A percentile compares a stretch with the other conserved stretches of the same genome.
phyloP scores from a whole-genome alignment of 2,797 vertebrate species.

The Protosalanx chinensis region DNA sequence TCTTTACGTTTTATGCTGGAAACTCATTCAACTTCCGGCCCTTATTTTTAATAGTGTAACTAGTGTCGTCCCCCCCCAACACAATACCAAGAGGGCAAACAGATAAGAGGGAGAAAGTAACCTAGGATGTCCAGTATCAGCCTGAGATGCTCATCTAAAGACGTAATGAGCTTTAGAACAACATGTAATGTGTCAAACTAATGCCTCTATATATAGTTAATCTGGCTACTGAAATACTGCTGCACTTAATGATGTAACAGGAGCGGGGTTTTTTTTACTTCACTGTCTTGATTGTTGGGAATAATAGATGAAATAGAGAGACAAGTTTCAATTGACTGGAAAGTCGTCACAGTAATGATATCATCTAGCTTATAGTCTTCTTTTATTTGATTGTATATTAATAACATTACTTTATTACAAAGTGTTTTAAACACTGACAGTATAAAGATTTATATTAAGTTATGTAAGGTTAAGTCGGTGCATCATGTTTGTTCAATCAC shows the following conservation, averaged over 20 bases:
- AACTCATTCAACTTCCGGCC: too few species aligned
- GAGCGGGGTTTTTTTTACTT: not conserved
- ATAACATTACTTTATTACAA: too few species aligned
- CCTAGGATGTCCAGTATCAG: slow-evolving; percentile 17
- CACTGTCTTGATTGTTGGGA: slow-evolving; percentile 7
- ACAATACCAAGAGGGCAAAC: not conserved
- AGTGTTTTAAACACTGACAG: too few species aligned
- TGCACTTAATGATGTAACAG: slow-evolving; percentile 31
- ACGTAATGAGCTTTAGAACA: slow-evolving; percentile 68
- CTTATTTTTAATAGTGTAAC: not conserved
- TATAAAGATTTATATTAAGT: too few species aligned
- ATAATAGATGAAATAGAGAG: not conserved
- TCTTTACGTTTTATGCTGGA: too few species aligned
- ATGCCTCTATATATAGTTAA: slow-evolving; percentile 69
- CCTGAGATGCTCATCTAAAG: slow-evolving; percentile 32
- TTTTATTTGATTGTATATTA: too few species aligned
- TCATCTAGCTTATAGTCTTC: too few species aligned
- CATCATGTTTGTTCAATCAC: too few species aligned
- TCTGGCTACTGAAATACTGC: slow-evolving; percentile 43
- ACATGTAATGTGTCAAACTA: slow-evolving; percentile 49
- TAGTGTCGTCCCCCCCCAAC: not conserved
- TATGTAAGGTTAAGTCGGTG: too few species aligned
- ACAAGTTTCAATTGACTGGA: too few species aligned
- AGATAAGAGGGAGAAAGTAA: slow-evolving; percentile 22
- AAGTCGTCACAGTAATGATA: too few species aligned